phyloP scores from a whole-genome alignment of 1,140 invertebrate genomes.

The Microvelia longipes region DNA sequence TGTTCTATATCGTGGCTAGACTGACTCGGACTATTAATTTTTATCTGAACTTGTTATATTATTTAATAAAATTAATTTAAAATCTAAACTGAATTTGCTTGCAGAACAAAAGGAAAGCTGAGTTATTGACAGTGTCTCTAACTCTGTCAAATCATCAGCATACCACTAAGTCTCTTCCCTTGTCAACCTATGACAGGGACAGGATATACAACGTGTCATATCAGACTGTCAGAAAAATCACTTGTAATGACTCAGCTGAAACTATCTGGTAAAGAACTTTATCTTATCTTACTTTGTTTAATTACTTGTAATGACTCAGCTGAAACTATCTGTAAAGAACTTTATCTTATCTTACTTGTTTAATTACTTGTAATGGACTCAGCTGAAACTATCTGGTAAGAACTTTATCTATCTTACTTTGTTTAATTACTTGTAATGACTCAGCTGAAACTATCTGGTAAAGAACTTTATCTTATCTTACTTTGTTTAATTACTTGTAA shows the following conservation, averaged over 20 bases:
- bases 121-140: constrained; percentile 19
- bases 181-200: constrained; percentile 29
- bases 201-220: constrained; percentile 22
- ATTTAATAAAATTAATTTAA: too few species aligned
- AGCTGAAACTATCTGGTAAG: too few species aligned
- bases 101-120: constrained; percentile 23
- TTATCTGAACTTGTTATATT: too few species aligned
- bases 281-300: constrained; percentile 4
- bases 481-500: not conserved
- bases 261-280: constrained; percentile 1
- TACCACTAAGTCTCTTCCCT: constrained; percentile 19
- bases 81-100: too few species aligned
- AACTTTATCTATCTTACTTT: not conserved
- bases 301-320: not conserved
- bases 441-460: not conserved
- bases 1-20: too few species aligned
- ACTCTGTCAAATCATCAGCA: constrained; percentile 11
- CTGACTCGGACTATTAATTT: too few species aligned
- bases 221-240: constrained; percentile 26
- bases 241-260: constrained; percentile 8
- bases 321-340: not conserved
- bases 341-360: not conserved
- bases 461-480: constrained; percentile 1
- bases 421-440: not conserved
- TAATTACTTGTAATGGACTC: not conserved